Evolutionary conservation across 2,888 invertebrate genomes (phyloP), one percentile per base, ranked within the genome.

Genomic region (Atethmia centrago): DNA sequence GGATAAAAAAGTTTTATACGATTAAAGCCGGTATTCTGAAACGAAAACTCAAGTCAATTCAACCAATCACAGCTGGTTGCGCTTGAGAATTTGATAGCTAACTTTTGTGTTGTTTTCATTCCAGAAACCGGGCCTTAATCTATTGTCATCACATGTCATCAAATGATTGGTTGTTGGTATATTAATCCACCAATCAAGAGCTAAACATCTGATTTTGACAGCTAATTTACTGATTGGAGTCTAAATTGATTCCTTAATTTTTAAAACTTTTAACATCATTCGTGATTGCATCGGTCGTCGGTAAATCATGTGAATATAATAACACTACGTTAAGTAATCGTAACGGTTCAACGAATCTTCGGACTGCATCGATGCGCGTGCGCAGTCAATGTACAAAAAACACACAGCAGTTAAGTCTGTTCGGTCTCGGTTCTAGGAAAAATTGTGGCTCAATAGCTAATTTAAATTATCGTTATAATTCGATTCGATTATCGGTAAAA

Each of bases 301-400:
- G 53, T 74, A 68, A 80, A 74, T 83, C 59, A 74, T 62, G 7
- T 8, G 31, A 67, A 21, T 42, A 80, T 77, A 69, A 73, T 65
- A 71, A 56, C n/a, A 58, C 16, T 21, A n/a, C 19, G 74, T 83
- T 83, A 59, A 71, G 84, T 80, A 84, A 82, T 80, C 49, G 53
- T 49, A 68, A 66, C 68, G 80, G 81, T 71, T 83, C 74, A 81
- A 71, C 25, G 71, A 74, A 64, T 77, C 65, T 53, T 74, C 65
- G 66, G 74, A 77, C 72, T 66, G 58, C 58, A 75, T 51, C 25
- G 51, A 40, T 47, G 66, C 71, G 64, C 31, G 58, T 74, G 66
- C 55, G 61, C 58, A 45, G 14, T 28, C 25, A 59, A 55, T 64
- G 40, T 14, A 47, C 56, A 83, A 53, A 83, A 79, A 74, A 73